Conservation (phyloP, 1,140 invertebrate species). For the Holotrichia oblita region DNA sequence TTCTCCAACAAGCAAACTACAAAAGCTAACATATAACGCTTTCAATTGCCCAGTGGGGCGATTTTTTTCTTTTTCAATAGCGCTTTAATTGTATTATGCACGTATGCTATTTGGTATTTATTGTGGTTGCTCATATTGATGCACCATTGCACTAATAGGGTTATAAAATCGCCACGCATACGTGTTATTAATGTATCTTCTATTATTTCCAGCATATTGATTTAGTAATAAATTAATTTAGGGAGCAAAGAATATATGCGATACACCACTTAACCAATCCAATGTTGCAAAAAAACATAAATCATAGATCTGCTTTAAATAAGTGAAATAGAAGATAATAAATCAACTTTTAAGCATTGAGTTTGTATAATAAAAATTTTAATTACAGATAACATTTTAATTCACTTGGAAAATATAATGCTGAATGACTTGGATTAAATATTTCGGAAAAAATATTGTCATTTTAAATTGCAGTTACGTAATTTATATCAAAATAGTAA, state of each 20-base stretch:
- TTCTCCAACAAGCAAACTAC: conserved; percentile 12
- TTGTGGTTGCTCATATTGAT: conserved; percentile 30
- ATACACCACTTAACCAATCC: not conserved
- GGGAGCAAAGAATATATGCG: not conserved
- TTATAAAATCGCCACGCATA: conserved; percentile 29
- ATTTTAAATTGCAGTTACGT: too few relatives aligned
- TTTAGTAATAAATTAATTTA: conserved; percentile 9
- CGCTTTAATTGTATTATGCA: conserved; percentile 16
- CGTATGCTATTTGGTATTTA: conserved; percentile 16
- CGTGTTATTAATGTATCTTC: conserved; percentile 6
- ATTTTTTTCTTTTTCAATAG: conserved; percentile 20
- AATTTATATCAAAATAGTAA: too few relatives aligned
- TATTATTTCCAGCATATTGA: not conserved
- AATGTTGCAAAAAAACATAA: not conserved
- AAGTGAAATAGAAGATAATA: not conserved
- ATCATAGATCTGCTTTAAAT: not conserved
- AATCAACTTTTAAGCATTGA: too few relatives aligned
- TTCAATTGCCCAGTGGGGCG: conserved; percentile 11
- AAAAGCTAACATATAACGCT: conserved; percentile 7
- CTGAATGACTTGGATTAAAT: too few relatives aligned
- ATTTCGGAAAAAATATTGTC: too few relatives aligned
- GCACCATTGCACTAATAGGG: conserved; percentile 27
- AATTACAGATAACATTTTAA: too few relatives aligned
- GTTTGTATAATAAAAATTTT: too few relatives aligned
- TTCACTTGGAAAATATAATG: too few relatives aligned